These are phyloP conservation scores for Trissoscelio sp. DNA, from an alignment of 2,888 invertebrate species.

Conservation along the genomic window DNA sequence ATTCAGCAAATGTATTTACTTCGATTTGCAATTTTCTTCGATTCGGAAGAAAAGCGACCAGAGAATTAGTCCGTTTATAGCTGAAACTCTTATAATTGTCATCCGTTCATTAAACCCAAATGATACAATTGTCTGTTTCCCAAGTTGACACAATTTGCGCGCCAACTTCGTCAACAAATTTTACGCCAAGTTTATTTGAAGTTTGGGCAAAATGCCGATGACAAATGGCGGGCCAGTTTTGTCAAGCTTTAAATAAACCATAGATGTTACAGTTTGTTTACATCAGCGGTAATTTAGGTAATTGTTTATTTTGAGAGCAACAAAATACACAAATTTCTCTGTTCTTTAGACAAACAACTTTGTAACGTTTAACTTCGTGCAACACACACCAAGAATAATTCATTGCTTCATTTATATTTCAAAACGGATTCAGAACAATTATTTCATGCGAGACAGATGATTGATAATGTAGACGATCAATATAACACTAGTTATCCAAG, in stretches of 20 bases:
- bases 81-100: neutral
- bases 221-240: neutral
- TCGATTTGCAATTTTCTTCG: slow-evolving; percentile 42
- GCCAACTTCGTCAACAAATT: neutral
- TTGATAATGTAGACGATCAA: slow-evolving; percentile 12
- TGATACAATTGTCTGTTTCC: neutral
- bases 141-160: neutral
- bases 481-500: slow-evolving; percentile 7
- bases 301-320: too few relatives aligned
- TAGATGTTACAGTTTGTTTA: too few relatives aligned
- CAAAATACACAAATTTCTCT: neutral
- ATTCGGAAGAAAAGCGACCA: slow-evolving; percentile 8
- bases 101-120: neutral
- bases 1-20: slow-evolving; percentile 51
- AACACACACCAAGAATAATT: neutral
- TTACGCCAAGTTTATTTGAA: neutral
- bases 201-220: too few relatives aligned
- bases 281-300: too few relatives aligned
- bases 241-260: neutral
- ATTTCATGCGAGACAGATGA: slow-evolving; percentile 4
- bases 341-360: neutral
- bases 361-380: neutral
- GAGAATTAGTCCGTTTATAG: neutral
- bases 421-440: slow-evolving; percentile 4
- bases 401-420: slow-evolving; percentile 1